phyloP scores from a whole-genome alignment of 2,797 vertebrate species.

The Ptychobarbus kaznakovi region DNA sequence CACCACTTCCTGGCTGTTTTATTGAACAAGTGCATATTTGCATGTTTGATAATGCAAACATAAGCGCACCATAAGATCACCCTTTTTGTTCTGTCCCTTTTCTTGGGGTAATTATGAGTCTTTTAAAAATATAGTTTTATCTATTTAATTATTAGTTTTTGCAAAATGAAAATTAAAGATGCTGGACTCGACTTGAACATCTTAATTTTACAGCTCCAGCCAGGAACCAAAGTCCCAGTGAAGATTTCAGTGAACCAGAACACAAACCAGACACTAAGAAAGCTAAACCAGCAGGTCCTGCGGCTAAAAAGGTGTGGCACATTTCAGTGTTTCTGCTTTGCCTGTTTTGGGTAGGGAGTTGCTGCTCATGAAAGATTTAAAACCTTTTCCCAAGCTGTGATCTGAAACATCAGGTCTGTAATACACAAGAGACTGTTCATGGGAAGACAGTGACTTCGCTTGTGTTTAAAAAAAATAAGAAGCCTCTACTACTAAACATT shows the following conservation, averaged over 20 bases:
- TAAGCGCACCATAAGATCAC: neutral
- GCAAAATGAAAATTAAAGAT: neutral
- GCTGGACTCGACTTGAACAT: neutral
- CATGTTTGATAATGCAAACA: neutral
- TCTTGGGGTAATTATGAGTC: too few species aligned
- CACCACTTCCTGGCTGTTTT: neutral
- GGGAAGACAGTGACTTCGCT: neutral
- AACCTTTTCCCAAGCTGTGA: neutral
- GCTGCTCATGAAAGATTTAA: slow-evolving; percentile 9
- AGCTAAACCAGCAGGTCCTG: slow-evolving; percentile 78
- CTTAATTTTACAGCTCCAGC: slow-evolving; percentile 63
- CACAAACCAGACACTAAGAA: slow-evolving; percentile 89
- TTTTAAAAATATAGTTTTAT: neutral
- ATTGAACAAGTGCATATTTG: neutral
- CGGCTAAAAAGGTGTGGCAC: slow-evolving; percentile 88
- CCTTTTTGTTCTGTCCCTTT: neutral
- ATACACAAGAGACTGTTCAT: neutral
- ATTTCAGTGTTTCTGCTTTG: slow-evolving; percentile 12
- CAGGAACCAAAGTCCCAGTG: slow-evolving; percentile 71
- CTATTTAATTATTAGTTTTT: neutral
- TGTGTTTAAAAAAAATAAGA: neutral
- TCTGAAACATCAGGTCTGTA: neutral
- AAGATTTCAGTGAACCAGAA: slow-evolving; percentile 82
- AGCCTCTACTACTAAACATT: neutral
- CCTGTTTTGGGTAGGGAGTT: neutral